Percentiles rank a stretch among this genome's conserved stretches.
These are phyloP conservation scores for Chelon auratus DNA, from an alignment of 2,797 vertebrate genomes.

Conservation along the genomic window DNA sequence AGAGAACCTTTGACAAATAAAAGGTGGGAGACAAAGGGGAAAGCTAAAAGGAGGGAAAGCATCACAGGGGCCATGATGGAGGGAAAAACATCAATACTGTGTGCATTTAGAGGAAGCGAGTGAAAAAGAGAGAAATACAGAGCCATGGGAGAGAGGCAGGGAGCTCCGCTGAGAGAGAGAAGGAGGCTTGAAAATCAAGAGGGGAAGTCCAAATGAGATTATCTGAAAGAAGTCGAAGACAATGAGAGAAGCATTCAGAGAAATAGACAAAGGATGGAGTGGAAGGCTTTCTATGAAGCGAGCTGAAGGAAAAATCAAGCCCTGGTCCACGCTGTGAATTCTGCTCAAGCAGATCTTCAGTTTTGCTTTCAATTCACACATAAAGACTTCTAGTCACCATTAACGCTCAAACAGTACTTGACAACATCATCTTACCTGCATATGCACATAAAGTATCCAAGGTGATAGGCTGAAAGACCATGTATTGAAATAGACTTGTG, in stretches of 20 bases:
- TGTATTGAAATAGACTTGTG: neutral
- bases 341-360: slow-evolving; percentile 44
- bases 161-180: slow-evolving; percentile 64
- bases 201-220: slow-evolving; percentile 80
- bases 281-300: slow-evolving; percentile 62
- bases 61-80: slow-evolving; percentile 75
- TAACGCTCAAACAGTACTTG: slow-evolving; percentile 39
- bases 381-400: slow-evolving; percentile 51
- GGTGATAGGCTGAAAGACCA: slow-evolving; percentile 19
- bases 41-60: slow-evolving; percentile 76
- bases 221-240: slow-evolving; percentile 79
- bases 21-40: slow-evolving; percentile 78
- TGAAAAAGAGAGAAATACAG: slow-evolving; percentile 62
- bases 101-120: slow-evolving; percentile 73
- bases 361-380: slow-evolving; percentile 45
- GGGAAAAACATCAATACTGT: slow-evolving; percentile 79
- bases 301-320: slow-evolving; percentile 44
- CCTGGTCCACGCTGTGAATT: slow-evolving; percentile 36
- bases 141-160: slow-evolving; percentile 67
- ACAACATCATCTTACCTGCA: slow-evolving; percentile 36
- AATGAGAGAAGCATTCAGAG: slow-evolving; percentile 73
- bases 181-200: slow-evolving; percentile 74
- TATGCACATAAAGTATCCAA: slow-evolving; percentile 26
- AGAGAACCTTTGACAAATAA: slow-evolving; percentile 78
- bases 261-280: slow-evolving; percentile 68